Base-by-base conservation (phyloP, 1,140 invertebrate genomes). In the Acromyrmex charruanus region DNA sequence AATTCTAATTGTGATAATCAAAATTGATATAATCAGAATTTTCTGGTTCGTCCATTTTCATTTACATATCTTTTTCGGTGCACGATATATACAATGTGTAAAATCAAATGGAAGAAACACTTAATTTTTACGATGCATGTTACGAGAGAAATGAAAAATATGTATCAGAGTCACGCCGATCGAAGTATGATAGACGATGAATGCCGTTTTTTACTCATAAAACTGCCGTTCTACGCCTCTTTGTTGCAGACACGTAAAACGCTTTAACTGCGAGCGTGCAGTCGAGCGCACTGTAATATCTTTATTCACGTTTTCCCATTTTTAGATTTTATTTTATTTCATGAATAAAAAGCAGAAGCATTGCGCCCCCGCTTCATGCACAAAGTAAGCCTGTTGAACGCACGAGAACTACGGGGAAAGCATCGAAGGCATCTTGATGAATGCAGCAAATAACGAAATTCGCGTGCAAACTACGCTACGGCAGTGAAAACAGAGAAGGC, bases 241-340 rank as follows among this genome's bases (percentile, higher is more conserved):
- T 81, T 81, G 79, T 81, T 44, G 31, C 51, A 81, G 25, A 77
- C 35, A 58, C 51, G 39, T 79, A 65, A 69, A 72, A 59, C 35
- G 51, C 35, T 81, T 71, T 35, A 81, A 58, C 51, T 81, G 55
- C 66, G 49, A 44, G 49, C 35, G 49, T 31, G 25, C 49, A 25
- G 21, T 79, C 44, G 77, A 35, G 49, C 66, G 35, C 79, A 16
- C 39, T 7, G 79, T 81, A 71, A 81, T 69, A 58, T 55, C 79
- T 81, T 72, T 71, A 71, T 81, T 72, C 79, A 44, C 49, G 35
- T 81, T 71, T 71, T 81, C 25, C 51, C 31, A 21, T 58, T n/a
- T n/a, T 3, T 71, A 31, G 66, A 72, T 28, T 71, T 81, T 58
- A 72, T 44, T 71, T 81, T 44, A 58, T 81, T 81, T 69, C n/a